Conservation (phyloP, 2,113 vertebrate species). For the Anoura caudifer region DNA sequence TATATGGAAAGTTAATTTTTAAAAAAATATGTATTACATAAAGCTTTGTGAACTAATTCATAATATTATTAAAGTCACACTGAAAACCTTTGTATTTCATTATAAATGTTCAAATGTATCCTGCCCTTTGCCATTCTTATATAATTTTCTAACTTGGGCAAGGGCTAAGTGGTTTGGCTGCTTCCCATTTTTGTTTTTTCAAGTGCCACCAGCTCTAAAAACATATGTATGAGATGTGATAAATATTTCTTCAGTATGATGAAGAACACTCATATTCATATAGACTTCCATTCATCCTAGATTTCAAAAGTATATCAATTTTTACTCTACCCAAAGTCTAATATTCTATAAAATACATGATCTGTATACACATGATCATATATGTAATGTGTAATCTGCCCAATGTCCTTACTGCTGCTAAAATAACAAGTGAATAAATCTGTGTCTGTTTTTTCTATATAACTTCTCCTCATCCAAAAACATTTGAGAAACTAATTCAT, state of each 20-base stretch:
- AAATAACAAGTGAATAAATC: neutral
- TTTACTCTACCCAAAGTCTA: neutral
- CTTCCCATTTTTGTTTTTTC: neutral
- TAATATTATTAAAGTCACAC: neutral
- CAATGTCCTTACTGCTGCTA: neutral
- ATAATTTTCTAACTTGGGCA: neutral
- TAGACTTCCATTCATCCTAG: neutral
- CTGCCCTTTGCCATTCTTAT: neutral
- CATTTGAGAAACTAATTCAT: neutral
- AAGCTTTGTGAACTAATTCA: neutral
- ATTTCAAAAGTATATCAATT: neutral
- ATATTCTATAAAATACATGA: neutral
- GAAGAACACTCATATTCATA: neutral
- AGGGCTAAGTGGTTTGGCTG: neutral
- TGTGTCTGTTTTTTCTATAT: neutral
- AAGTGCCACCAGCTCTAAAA: neutral
- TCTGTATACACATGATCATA: neutral
- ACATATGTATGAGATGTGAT: neutral
- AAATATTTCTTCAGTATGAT: neutral
- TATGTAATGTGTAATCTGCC: neutral
- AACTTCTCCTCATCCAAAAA: neutral
- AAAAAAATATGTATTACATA: neutral
- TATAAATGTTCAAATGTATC: neutral
- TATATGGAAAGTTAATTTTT: neutral
- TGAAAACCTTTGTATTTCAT: neutral